Conservation (phyloP, 2,888 invertebrate species). For the Druceiella hillmani region DNA sequence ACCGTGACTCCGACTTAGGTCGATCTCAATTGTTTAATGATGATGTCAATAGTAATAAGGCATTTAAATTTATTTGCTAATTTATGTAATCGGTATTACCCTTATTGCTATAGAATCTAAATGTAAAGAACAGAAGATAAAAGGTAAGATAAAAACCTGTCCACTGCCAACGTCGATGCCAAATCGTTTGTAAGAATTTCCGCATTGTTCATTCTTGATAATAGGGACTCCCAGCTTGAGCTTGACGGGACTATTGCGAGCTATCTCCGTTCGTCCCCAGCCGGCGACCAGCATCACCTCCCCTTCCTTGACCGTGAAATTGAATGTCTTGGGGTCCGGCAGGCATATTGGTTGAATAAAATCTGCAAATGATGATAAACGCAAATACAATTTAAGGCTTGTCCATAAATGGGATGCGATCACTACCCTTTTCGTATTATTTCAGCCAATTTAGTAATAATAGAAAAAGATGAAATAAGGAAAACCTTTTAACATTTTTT, state of each 20-base stretch:
- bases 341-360: conserved; percentile 43
- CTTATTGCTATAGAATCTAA: too few species aligned
- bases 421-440: too few species aligned
- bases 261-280: conserved; percentile 52
- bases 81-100: too few species aligned
- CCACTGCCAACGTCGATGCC: background rate
- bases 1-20: too few species aligned
- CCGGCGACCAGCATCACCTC: conserved; percentile 42
- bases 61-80: too few species aligned
- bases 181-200: background rate
- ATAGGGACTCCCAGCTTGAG: conserved; percentile 38
- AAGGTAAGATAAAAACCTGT: background rate
- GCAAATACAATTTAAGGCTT: background rate
- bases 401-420: too few species aligned
- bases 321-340: conserved; percentile 24
- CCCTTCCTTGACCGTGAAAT: conserved; percentile 27
- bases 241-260: conserved; percentile 42
- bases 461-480: too few species aligned
- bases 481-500: too few species aligned
- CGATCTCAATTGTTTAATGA: too few species aligned
- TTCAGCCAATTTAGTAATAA: too few species aligned
- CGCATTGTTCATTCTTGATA: conserved; percentile 6
- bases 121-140: background rate
- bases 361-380: conserved; percentile 31
- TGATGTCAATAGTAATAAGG: too few species aligned